A percentile compares a stretch with the other conserved stretches of the same genome.
These are phyloP conservation scores for Hirtodrosophila alboralis DNA, from an alignment of 2,888 invertebrate species.

Conservation along the genomic window DNA sequence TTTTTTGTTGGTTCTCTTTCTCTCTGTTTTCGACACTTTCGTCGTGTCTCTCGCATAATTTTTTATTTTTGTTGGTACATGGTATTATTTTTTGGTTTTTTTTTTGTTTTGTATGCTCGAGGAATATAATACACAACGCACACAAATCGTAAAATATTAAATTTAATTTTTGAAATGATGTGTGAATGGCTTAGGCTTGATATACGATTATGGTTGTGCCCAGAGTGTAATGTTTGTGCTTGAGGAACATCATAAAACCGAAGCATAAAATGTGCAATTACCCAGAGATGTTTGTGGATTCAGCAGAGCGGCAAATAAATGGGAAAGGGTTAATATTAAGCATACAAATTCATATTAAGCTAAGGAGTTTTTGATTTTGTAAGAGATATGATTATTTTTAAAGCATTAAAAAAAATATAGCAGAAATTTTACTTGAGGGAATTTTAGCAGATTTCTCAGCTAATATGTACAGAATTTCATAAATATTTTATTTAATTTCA, in stretches of 20 bases:
- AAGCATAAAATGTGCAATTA: conserved; percentile 51
- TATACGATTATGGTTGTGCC: conserved; percentile 64
- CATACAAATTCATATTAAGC: no score
- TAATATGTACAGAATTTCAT: no score
- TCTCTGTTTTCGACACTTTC: conserved; percentile 51
- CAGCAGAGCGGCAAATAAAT: background rate
- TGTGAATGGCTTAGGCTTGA: conserved; percentile 77
- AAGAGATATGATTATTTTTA: no score
- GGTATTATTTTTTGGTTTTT: conserved; percentile 14
- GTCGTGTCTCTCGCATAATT: conserved; percentile 58
- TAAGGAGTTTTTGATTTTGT: no score
- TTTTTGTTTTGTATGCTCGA: conserved; percentile 38
- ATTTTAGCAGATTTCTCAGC: no score
- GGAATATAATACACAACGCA: conserved; percentile 26
- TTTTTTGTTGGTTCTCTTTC: conserved; percentile 42
- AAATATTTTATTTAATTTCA: no score
- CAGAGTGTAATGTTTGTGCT: conserved; percentile 42
- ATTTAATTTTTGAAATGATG: conserved; percentile 81
- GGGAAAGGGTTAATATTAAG: conserved; percentile 12
- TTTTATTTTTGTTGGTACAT: conserved; percentile 62
- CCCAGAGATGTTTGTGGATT: conserved; percentile 24
- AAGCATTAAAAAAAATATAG: no score
- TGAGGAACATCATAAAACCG: conserved; percentile 37
- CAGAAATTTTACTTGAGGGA: no score
- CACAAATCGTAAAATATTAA: conserved; percentile 79